A percentile compares a stretch with the other conserved stretches of the same genome.
Evolutionary conservation across 2,888 invertebrate genomes (phyloP).

Genomic region (Apamea crenata): DNA sequence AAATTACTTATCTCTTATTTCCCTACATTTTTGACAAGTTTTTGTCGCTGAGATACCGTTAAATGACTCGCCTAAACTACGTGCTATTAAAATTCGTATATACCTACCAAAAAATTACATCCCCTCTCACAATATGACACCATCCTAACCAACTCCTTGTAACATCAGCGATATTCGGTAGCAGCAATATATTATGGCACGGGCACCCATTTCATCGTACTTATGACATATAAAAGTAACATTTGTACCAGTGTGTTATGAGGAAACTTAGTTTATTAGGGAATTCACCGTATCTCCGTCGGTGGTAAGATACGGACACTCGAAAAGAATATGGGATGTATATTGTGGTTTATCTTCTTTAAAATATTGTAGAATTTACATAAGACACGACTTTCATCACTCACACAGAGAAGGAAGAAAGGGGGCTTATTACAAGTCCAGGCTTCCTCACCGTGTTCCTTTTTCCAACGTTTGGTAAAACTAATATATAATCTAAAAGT

Average conservation of each 20-base stretch:
- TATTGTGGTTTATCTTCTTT: conserved; percentile 4
- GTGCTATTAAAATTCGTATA: not conserved
- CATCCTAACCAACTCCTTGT: not conserved
- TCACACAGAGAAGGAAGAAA: not conserved
- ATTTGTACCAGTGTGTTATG: conserved; percentile 40
- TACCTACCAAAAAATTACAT: not conserved
- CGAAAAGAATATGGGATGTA: not conserved
- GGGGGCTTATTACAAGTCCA: not conserved
- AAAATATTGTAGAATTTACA: not conserved
- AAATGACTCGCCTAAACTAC: not conserved
- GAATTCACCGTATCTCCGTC: conserved; percentile 5
- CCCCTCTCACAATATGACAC: not conserved
- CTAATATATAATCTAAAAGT: no score
- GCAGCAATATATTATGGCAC: conserved; percentile 44
- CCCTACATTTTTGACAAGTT: no score
- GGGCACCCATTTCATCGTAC: conserved; percentile 41
- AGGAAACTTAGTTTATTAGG: conserved; percentile 49
- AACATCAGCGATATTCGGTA: conserved; percentile 55
- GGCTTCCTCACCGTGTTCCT: no score
- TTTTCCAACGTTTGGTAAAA: no score
- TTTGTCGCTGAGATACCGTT: not conserved
- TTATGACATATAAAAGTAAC: conserved; percentile 51
- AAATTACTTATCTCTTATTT: no score
- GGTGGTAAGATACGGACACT: not conserved
- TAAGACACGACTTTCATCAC: not conserved